Evolutionary conservation across 2,797 vertebrate species (phyloP), one percentile per base, ranked within the genome.

Genomic region (Taenioides sp.): DNA sequence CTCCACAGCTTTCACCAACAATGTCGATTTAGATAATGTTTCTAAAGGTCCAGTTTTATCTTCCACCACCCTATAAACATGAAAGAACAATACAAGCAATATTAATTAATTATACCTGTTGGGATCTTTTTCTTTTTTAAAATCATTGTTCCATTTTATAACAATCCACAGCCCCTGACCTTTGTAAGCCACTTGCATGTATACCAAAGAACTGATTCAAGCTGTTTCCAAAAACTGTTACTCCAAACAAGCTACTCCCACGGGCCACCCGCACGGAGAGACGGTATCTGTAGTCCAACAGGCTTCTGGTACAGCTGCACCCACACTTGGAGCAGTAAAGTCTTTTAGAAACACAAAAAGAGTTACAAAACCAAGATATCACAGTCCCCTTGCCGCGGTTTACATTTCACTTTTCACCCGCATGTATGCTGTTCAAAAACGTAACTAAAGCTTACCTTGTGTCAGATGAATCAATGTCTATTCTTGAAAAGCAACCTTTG

Each of bases 171-270:
- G 11, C 22, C 20, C 70, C 90, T 91, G 87, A 98, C 97, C 93
- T 96, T 76, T 95, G 93, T 67, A 99, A 90, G 72, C 73, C 92
- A 78, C 72, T 89, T 52, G 98, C 97, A 2, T 90, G 86, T 73
- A 95, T 80, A 61, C 98, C 98, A 90, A 99, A 99, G 80, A 95
- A 95, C 2, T 85, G 84, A 85, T 98, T 95, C 71, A 99, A 91
- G 80, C 95, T 95, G 77, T 91, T 92, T 80, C 98, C 98, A 88
- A 99, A 98, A 25, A 98, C 93, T 0, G 96, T 97, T 57, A 98
- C 85, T 62, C 88, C 87, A 93, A 95, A 95, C 70, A 97, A 84
- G 75, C 89, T 82, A 11, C 17, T 80, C 63, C 92, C 91, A 77
- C 94, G 92, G 71, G 92, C 83, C 73, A 95, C 93, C 76, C 89